phyloP scores from a whole-genome alignment of 2,888 invertebrate species.

The Habrosyne pyritoides region DNA sequence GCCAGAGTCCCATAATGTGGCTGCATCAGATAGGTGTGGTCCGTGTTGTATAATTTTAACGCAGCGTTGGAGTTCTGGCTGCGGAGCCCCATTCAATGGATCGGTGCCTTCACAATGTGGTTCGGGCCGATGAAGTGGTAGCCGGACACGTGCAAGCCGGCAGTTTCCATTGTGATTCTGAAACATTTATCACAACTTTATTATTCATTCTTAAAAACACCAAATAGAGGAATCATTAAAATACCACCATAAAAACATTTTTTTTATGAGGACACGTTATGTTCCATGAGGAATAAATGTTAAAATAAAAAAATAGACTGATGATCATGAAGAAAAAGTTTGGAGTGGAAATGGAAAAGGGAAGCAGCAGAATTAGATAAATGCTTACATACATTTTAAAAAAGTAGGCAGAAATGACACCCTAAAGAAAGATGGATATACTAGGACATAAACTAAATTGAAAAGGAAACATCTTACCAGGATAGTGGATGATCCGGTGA shows the following conservation, averaged over 20 bases:
- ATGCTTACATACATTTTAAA: conserved; percentile 15
- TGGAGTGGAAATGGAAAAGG: conserved; percentile 53
- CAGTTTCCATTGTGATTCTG: conserved; percentile 98
- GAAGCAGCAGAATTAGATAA: conserved; percentile 23
- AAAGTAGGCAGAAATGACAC: conserved; percentile 10
- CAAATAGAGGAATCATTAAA: neutral
- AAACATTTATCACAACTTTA: conserved; percentile 56
- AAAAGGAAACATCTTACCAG: conserved; percentile 81
- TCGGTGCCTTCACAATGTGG: conserved; percentile 96
- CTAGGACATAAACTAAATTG: conserved; percentile 73
- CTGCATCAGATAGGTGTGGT: conserved; percentile 45
- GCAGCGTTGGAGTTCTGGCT: conserved; percentile 60
- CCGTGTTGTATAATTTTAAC: conserved; percentile 49
- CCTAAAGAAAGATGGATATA: conserved; percentile 43
- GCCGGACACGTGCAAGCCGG: conserved; percentile 94
- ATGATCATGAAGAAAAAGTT: conserved; percentile 20
- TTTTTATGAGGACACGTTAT: neutral
- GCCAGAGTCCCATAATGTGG: conserved; percentile 69
- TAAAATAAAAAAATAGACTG: neutral
- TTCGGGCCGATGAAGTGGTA: conserved; percentile 96
- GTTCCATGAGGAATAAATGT: neutral
- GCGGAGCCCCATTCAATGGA: conserved; percentile 87
- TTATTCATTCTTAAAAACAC: neutral
- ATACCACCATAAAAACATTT: neutral
- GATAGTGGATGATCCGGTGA: conserved; percentile 79